Evolutionary conservation across 2,113 vertebrate species (phyloP).

Genomic region (Aspidoscelis tigris): DNA sequence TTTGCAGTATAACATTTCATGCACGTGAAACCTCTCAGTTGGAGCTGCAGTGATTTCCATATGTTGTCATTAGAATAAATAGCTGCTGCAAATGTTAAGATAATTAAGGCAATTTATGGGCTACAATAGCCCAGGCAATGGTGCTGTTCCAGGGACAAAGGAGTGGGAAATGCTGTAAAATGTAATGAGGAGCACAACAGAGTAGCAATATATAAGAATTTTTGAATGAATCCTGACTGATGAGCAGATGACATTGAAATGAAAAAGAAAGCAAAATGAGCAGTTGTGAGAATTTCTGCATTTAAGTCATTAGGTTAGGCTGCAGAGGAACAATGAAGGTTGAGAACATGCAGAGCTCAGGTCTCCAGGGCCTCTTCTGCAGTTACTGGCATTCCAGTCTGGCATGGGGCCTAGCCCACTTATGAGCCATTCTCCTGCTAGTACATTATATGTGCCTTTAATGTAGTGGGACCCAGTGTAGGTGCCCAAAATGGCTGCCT

Average conservation of each 20-base stretch:
- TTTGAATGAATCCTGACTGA: not conserved
- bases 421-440: no score
- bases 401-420: no score
- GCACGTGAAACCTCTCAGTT: slow-evolving; percentile 52
- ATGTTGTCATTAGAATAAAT: slow-evolving; percentile 53
- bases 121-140: slow-evolving; percentile 1
- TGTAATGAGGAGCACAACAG: not conserved
- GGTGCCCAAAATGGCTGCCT: no score
- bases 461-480: no score
- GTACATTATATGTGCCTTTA: no score
- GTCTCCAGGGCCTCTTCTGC: not conserved
- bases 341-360: not conserved
- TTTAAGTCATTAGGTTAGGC: no score
- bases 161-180: slow-evolving; percentile 15
- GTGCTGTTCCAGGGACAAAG: slow-evolving; percentile 24
- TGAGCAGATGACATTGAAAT: not conserved
- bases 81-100: slow-evolving; percentile 34
- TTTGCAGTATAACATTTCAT: slow-evolving; percentile 53
- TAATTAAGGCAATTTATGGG: slow-evolving; percentile 51
- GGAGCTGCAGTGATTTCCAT: slow-evolving; percentile 36
- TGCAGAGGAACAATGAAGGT: not conserved
- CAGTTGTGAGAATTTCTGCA: not conserved
- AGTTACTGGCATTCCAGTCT: no score
- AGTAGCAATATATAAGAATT: not conserved
- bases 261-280: not conserved